A percentile compares a stretch with the other conserved stretches of the same genome.
phyloP scores from a whole-genome alignment of 2,888 invertebrate genomes.

The Drosophila paracracens region DNA sequence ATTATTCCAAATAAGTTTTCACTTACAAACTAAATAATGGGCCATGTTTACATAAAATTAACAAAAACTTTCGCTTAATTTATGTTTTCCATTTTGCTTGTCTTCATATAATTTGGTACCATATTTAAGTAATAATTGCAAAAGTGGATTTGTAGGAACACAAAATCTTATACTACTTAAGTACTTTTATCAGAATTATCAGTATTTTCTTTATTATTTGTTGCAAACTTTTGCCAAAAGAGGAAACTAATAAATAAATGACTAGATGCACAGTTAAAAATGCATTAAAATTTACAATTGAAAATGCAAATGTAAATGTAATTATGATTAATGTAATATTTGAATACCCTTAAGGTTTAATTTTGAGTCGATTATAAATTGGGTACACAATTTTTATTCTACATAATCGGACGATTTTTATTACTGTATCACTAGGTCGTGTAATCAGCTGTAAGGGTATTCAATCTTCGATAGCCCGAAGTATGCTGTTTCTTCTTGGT shows the following conservation, averaged over 20 bases:
- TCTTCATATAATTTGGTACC: slow-evolving; percentile 29
- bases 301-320: slow-evolving; percentile 35
- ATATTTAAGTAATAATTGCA: slow-evolving; percentile 56
- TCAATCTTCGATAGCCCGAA: slow-evolving; percentile 15
- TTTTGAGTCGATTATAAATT: background rate
- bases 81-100: slow-evolving; percentile 24
- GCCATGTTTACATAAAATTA: slow-evolving; percentile 62
- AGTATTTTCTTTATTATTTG: slow-evolving; percentile 15
- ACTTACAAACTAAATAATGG: slow-evolving; percentile 78
- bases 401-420: background rate
- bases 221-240: slow-evolving; percentile 38
- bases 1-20: slow-evolving; percentile 57
- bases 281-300: slow-evolving; percentile 27
- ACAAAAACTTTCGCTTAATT: slow-evolving; percentile 39
- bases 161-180: slow-evolving; percentile 51
- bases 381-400: background rate
- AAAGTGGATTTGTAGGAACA: slow-evolving; percentile 68
- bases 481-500: background rate
- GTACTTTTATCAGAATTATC: slow-evolving; percentile 23
- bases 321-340: slow-evolving; percentile 24
- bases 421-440: background rate
- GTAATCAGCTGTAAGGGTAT: slow-evolving; percentile 12
- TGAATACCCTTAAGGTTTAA: background rate
- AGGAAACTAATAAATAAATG: slow-evolving; percentile 13
- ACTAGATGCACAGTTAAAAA: slow-evolving; percentile 35